phyloP scores from a whole-genome alignment of 1,140 invertebrate species.

The Cotesia glomerata region DNA sequence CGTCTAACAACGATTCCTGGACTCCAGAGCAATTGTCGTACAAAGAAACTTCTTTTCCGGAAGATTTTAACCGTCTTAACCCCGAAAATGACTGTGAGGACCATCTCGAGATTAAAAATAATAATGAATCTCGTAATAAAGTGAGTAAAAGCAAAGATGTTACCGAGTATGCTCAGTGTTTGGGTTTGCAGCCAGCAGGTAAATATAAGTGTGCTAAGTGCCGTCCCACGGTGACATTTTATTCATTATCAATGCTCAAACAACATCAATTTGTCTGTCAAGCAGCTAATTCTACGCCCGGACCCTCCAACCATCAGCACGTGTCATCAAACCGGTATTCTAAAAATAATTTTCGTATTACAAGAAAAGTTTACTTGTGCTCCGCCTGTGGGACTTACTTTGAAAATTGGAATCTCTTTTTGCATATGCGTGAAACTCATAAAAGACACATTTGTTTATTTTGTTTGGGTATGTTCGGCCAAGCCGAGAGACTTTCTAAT shows the following conservation, averaged over 20 bases:
- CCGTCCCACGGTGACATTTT: slow-evolving; percentile 65
- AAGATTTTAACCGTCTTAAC: slow-evolving; percentile 41
- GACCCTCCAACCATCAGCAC: slow-evolving; percentile 37
- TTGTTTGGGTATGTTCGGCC: slow-evolving; percentile 79
- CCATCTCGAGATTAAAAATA: slow-evolving; percentile 42
- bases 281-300: slow-evolving; percentile 27
- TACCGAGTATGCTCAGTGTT: slow-evolving; percentile 73
- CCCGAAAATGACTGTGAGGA: slow-evolving; percentile 42
- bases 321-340: no score
- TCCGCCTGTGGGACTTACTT: slow-evolving; percentile 80
- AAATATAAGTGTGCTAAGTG: slow-evolving; percentile 69
- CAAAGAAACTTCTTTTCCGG: slow-evolving; percentile 37
- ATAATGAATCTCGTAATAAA: slow-evolving; percentile 50
- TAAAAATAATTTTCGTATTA: slow-evolving; percentile 67
- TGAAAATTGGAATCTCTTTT: slow-evolving; percentile 82
- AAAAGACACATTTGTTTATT: slow-evolving; percentile 78
- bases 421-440: slow-evolving; percentile 81
- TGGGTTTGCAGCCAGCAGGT: slow-evolving; percentile 70
- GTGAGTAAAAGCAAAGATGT: slow-evolving; percentile 45
- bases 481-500: slow-evolving; percentile 75
- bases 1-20: slow-evolving; percentile 51
- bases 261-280: slow-evolving; percentile 68
- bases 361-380: slow-evolving; percentile 77
- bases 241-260: slow-evolving; percentile 66
- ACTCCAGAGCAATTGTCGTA: slow-evolving; percentile 46